phyloP scores from a whole-genome alignment of 2,888 invertebrate species.

The Tenodera sinensis region DNA sequence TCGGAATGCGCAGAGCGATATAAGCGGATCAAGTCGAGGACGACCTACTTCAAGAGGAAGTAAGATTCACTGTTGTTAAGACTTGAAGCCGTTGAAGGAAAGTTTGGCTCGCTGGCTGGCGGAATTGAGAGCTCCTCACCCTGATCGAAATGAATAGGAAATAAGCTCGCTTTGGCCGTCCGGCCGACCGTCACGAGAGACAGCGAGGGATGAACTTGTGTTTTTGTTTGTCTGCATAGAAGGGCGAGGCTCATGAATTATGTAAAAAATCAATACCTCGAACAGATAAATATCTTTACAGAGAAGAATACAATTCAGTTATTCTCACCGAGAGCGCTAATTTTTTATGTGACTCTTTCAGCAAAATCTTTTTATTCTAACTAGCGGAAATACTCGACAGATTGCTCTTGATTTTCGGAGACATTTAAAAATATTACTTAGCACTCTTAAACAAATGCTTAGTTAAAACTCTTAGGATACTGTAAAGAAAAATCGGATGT shows the following conservation, averaged over 20 bases:
- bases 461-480: no score
- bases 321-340: background rate
- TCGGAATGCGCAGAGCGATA: background rate
- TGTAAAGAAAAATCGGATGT: no score
- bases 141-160: background rate
- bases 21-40: background rate
- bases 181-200: background rate
- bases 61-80: background rate
- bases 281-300: background rate
- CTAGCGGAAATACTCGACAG: no score
- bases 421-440: no score
- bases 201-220: background rate
- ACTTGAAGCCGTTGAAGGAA: background rate
- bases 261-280: background rate
- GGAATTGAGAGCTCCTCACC: no score
- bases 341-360: no score
- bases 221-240: background rate
- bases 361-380: no score
- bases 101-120: background rate
- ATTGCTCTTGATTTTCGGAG: no score
- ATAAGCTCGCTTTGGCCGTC: background rate
- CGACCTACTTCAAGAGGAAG: background rate
- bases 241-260: background rate
- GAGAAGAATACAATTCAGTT: background rate
- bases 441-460: no score